Evolutionary conservation across 2,797 vertebrate genomes (phyloP).

Genomic region (Botia kubotai): DNA sequence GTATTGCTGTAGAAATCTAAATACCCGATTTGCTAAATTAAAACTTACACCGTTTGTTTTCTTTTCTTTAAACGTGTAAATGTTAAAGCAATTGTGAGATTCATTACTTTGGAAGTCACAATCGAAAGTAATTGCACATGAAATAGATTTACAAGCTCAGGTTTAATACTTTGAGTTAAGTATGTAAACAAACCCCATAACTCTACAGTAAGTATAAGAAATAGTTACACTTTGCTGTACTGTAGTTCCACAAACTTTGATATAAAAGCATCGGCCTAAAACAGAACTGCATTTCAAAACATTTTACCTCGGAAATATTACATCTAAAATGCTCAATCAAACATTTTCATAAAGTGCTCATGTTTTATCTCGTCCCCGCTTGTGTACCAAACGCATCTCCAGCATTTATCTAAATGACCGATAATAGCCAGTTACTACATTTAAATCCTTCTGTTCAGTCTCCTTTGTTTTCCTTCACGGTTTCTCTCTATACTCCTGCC

Average conservation of each 20-base stretch:
- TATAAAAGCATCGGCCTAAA: not conserved
- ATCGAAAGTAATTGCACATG: not conserved
- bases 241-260: not conserved
- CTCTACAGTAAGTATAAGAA: no score
- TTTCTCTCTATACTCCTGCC: constrained; percentile 45
- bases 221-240: no score
- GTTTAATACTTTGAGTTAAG: no score
- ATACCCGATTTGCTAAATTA: no score
- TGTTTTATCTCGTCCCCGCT: constrained; percentile 40
- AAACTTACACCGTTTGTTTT: no score
- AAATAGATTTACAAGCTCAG: not conserved
- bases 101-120: no score
- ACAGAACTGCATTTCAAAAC: not conserved
- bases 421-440: constrained; percentile 63
- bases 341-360: constrained; percentile 20
- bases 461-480: constrained; percentile 59
- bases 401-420: constrained; percentile 59
- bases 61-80: no score
- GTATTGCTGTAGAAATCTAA: no score
- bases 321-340: constrained; percentile 11
- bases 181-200: not conserved
- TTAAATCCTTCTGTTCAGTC: constrained; percentile 58
- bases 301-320: constrained; percentile 33
- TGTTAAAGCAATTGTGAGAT: no score
- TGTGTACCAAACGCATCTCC: constrained; percentile 32